Percentiles rank a stretch among this genome's conserved stretches.
Conservation (phyloP, 2,888 invertebrate genomes). For the Ophion slaviceki region DNA sequence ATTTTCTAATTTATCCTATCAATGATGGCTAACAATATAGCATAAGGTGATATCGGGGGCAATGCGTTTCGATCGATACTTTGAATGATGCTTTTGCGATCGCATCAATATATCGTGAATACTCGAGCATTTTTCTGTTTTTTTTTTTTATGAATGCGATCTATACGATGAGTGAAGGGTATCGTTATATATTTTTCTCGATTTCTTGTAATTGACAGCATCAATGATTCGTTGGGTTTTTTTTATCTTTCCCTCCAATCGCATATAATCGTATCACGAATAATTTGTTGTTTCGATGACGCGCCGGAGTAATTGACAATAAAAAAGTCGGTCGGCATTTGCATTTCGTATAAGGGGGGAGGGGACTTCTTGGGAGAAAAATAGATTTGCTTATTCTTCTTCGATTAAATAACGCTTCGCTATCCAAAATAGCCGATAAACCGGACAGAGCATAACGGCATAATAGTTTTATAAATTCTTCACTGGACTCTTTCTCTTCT, state of each 20-base stretch:
- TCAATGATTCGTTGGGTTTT: not conserved
- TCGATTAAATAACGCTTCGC: not conserved
- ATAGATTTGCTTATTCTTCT: slow-evolving; percentile 10
- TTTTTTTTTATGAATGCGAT: not conserved
- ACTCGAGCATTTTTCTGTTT: not conserved
- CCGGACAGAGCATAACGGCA: slow-evolving; percentile 21
- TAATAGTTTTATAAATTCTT: slow-evolving; percentile 51
- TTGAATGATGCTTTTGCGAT: not conserved
- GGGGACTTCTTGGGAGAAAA: slow-evolving; percentile 26
- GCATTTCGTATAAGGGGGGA: not conserved
- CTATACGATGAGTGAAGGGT: not conserved
- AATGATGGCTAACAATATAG: not conserved
- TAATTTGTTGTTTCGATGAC: slow-evolving; percentile 4
- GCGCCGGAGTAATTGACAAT: slow-evolving; percentile 19
- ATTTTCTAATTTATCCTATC: slow-evolving; percentile 22
- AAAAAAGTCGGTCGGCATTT: not conserved
- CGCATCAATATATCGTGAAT: not conserved
- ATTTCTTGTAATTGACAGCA: not conserved
- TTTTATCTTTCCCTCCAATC: not conserved
- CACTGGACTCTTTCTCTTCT: slow-evolving; percentile 9
- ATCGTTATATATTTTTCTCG: not conserved
- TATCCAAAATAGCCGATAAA: slow-evolving; percentile 14
- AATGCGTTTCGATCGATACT: not conserved
- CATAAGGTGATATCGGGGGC: not conserved
- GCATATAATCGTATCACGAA: not conserved